These are phyloP conservation scores for Drosophila chauvacae DNA, from an alignment of 1,140 invertebrate species.

Conservation along the genomic window DNA sequence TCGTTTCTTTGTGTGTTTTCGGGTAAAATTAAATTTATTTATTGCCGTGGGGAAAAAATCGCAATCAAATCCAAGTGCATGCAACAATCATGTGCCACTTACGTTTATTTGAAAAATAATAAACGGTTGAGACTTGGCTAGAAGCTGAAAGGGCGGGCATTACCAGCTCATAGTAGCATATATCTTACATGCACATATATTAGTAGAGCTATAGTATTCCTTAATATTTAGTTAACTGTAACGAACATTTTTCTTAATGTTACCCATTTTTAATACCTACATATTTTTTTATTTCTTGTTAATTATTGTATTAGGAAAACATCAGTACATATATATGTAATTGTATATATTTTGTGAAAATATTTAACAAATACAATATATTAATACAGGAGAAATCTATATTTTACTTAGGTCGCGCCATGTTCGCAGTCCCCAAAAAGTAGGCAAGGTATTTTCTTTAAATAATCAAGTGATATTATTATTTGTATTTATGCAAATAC, in stretches of 20 bases:
- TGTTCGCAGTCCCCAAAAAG: background rate
- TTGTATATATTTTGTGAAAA: too few species aligned
- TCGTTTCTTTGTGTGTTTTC: background rate
- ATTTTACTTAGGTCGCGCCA: background rate
- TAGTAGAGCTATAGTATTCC: too few species aligned
- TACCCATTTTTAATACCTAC: background rate
- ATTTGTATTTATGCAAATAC: background rate
- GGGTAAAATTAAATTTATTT: conserved; percentile 4
- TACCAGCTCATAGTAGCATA: too few species aligned
- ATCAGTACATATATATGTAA: too few species aligned
- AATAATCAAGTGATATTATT: background rate
- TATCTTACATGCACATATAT: too few species aligned
- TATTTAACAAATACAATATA: too few species aligned
- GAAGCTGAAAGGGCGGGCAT: too few species aligned
- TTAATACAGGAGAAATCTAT: background rate
- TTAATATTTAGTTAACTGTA: too few species aligned
- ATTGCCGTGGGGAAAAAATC: conserved; percentile 5
- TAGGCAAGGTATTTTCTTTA: background rate
- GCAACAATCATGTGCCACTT: conserved; percentile 1
- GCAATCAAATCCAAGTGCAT: conserved; percentile 28
- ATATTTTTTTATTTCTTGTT: background rate
- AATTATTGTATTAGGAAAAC: too few species aligned
- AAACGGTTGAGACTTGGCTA: background rate
- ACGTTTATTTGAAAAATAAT: background rate
- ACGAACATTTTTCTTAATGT: too few species aligned